Evolutionary conservation across 2,797 vertebrate genomes (phyloP).

Genomic region (Dendrocincla tyrannina): DNA sequence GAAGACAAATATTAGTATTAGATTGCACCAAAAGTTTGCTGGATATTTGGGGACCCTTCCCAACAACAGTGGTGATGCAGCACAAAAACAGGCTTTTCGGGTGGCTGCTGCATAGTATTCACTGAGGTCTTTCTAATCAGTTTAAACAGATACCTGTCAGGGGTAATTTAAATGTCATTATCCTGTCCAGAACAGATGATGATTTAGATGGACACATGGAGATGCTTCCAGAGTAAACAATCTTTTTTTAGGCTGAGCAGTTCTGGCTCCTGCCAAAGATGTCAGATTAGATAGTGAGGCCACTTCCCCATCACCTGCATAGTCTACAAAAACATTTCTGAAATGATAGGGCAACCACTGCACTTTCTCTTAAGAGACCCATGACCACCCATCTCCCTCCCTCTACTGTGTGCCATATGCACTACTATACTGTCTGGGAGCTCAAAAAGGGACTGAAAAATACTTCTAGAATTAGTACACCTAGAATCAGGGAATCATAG

Average conservation of each 20-base stretch:
- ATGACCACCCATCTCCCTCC: background rate
- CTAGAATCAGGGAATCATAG: background rate
- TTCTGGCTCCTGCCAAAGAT: background rate
- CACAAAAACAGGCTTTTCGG: background rate
- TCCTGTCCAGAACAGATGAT: background rate
- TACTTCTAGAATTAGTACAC: background rate
- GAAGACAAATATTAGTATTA: background rate
- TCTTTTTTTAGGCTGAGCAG: background rate
- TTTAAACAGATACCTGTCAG: background rate
- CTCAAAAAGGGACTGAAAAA: background rate
- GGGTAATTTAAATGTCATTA: background rate
- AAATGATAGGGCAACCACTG: background rate
- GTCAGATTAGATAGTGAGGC: background rate
- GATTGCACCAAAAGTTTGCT: background rate
- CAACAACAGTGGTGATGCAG: background rate
- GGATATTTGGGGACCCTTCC: background rate
- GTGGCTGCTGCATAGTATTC: background rate
- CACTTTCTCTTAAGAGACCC: background rate
- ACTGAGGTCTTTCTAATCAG: background rate
- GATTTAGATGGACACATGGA: background rate
- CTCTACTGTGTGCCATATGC: too few species aligned
- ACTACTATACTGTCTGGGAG: background rate
- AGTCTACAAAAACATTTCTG: background rate
- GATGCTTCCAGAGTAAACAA: background rate
- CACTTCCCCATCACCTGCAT: fast-evolving